Evolutionary conservation across 2,797 vertebrate genomes (phyloP).

Genomic region (Discoglossus pictus): DNA sequence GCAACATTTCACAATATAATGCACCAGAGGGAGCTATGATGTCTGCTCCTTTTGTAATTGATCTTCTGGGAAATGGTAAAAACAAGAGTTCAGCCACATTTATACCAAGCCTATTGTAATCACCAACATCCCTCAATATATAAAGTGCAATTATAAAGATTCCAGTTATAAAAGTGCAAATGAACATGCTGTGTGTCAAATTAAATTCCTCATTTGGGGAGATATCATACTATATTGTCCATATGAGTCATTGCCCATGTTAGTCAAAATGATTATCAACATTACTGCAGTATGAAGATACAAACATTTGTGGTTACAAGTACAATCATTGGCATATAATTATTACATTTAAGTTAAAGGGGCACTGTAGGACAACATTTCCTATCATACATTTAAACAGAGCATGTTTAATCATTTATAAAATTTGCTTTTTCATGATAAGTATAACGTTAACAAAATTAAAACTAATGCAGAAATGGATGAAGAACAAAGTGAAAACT

Average conservation of each 20-base stretch:
- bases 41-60: neutral
- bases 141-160: slow-evolving; percentile 18
- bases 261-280: slow-evolving; percentile 3
- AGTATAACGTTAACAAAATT: no score
- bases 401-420: no score
- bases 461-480: no score
- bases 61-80: slow-evolving; percentile 19
- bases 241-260: slow-evolving; percentile 17
- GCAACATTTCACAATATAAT: slow-evolving; percentile 15
- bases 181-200: slow-evolving; percentile 19
- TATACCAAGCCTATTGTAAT: slow-evolving; percentile 11
- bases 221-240: neutral
- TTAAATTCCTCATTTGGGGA: slow-evolving; percentile 6
- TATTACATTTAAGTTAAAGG: no score
- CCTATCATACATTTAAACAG: no score
- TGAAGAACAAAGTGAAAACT: no score
- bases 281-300: no score
- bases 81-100: slow-evolving; percentile 30
- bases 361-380: no score
- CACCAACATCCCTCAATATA: slow-evolving; percentile 1
- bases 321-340: no score
- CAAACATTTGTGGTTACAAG: no score
- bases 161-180: slow-evolving; percentile 20
- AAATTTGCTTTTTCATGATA: no score
- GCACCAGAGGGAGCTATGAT: slow-evolving; percentile 18